phyloP scores from a whole-genome alignment of 2,888 invertebrate species.

The Drosophila emarginata region DNA sequence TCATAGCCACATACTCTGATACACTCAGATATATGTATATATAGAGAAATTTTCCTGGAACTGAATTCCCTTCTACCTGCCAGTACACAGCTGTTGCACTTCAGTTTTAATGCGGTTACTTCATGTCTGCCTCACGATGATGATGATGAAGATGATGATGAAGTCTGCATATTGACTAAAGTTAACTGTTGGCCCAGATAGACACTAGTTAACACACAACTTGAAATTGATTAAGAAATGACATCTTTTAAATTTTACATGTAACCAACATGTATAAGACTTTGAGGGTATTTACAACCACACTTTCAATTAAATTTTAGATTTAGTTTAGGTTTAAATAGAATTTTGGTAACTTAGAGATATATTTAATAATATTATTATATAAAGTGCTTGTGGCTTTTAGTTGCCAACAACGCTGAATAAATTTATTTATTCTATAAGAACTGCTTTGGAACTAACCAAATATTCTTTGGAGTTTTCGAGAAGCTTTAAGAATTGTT shows the following conservation, averaged over 20 bases:
- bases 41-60: neutral
- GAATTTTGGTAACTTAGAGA: too few species aligned
- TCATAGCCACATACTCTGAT: neutral
- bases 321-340: neutral
- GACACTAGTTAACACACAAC: neutral
- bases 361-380: too few species aligned
- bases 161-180: neutral
- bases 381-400: too few species aligned
- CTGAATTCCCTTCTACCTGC: neutral
- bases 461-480: too few species aligned
- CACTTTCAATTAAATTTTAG: neutral
- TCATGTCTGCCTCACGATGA: neutral
- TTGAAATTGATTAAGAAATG: neutral
- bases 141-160: neutral
- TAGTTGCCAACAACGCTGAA: too few species aligned
- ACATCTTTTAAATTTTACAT: neutral
- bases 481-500: too few species aligned
- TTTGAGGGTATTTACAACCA: neutral
- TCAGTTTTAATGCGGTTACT: conserved; percentile 2
- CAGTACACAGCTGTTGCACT: neutral
- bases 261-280: neutral
- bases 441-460: too few species aligned
- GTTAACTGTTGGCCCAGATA: neutral
- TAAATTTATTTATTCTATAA: too few species aligned
- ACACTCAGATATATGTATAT: neutral